These are phyloP conservation scores for Dendrocincla fuliginosa DNA, from an alignment of 2,797 vertebrate species.

Conservation along the genomic window DNA sequence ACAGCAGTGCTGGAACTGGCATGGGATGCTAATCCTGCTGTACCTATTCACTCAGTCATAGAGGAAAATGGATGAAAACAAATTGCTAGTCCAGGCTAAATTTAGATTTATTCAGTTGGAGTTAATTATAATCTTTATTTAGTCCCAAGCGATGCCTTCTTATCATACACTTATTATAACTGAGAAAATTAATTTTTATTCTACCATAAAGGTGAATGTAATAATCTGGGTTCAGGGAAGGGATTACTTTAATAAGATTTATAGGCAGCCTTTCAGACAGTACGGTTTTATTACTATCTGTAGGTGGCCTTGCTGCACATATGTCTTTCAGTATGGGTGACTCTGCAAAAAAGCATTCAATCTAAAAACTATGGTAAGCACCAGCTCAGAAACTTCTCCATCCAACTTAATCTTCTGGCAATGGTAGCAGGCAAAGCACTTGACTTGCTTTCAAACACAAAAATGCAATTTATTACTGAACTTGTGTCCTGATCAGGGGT, in stretches of 20 bases:
- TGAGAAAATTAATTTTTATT: slow-evolving; percentile 84
- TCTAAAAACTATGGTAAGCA: background rate
- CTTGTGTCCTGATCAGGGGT: background rate
- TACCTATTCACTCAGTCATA: slow-evolving; percentile 37
- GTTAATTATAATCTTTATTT: slow-evolving; percentile 84
- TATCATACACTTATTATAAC: slow-evolving; percentile 79
- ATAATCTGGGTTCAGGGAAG: slow-evolving; percentile 79
- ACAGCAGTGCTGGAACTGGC: slow-evolving; percentile 33
- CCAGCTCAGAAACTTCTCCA: slow-evolving; percentile 21
- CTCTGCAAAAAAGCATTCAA: slow-evolving; percentile 30
- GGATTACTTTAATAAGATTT: slow-evolving; percentile 83
- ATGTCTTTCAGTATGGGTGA: slow-evolving; percentile 31
- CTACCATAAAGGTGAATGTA: slow-evolving; percentile 79
- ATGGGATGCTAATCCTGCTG: slow-evolving; percentile 40
- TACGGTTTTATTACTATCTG: slow-evolving; percentile 40
- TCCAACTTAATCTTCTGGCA: slow-evolving; percentile 28
- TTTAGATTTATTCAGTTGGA: slow-evolving; percentile 81
- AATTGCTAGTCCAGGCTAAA: slow-evolving; percentile 72
- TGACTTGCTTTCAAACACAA: background rate
- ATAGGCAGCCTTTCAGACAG: slow-evolving; percentile 67
- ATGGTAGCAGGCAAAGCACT: background rate
- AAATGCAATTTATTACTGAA: background rate
- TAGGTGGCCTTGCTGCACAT: slow-evolving; percentile 48
- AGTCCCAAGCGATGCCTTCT: slow-evolving; percentile 79
- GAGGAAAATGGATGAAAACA: slow-evolving; percentile 66